Base-by-base conservation (phyloP, 2,888 invertebrate genomes). In the Lissonota sp. region DNA sequence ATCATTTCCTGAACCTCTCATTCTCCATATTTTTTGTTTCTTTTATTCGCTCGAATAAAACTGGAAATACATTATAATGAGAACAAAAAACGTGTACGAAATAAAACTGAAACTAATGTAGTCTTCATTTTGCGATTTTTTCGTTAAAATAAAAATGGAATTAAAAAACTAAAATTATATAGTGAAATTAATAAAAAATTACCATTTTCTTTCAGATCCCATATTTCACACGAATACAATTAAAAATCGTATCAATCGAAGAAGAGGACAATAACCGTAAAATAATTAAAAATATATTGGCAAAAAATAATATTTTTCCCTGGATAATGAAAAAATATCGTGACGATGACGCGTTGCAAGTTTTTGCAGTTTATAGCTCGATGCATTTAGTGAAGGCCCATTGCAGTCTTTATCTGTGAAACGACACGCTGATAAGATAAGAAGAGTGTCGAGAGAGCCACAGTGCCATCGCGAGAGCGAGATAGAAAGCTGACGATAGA, bases 361-460 rank as follows among this genome's bases (percentile, higher is more conserved):
- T 80, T 76, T 26, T 78, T 69, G 72, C 77, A 73, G 71, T 72
- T 72, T 58, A 26, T 26, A 53, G 66, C 64, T 73, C 77, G 73
- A 70, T 78, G 74, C 78, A 81, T 78, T 81, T 78, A 78, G 81
- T 74, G 69, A 70, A 77, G 81, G 78, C 81, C 81, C 81, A 64
- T 60, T 74, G 81, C 81, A 78, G 78, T 74, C 81, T 81, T 81
- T 81, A 81, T 81, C 81, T 81, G 73, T 60, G 58, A 75, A n/a
- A 78, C 78, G 81, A 81, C 77, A 44, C 53, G 70, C 77, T 70
- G 81, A 81, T 81, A 81, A 81, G 81, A 81, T 81, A 81, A 60
- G 53, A 26, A 55, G 64, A 69, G 69, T 60, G 67, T 60, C 60
- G 75, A 70, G 81, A 26, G 26, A 81, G 80, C 69, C 80, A 70